Percentiles rank a stretch among this genome's conserved stretches.
Conservation (phyloP, 2,113 vertebrate genomes). For the Chaetops frenatus region DNA sequence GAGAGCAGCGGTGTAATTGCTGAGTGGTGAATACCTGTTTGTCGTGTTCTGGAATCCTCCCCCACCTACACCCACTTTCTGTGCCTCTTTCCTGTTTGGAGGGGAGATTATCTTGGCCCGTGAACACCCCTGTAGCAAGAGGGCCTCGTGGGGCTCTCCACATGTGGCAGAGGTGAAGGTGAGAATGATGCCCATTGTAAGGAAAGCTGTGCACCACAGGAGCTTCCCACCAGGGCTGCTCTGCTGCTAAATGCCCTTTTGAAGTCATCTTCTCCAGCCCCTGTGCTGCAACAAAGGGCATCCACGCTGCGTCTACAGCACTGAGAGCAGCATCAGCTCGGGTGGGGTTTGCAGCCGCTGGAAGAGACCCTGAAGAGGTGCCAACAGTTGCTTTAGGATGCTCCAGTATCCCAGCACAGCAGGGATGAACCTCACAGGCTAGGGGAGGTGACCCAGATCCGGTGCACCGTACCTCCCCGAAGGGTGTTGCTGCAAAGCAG, state of each 20-base stretch:
- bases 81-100: not conserved
- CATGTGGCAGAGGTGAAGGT: rapidly evolving
- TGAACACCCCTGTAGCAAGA: not conserved
- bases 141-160: not conserved
- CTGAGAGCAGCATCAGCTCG: not conserved
- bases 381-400: not conserved
- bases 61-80: not conserved
- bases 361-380: not conserved
- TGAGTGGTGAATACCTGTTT: not conserved
- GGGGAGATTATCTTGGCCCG: not conserved
- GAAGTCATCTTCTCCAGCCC: not conserved
- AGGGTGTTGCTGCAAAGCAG: not conserved
- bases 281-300: rapidly evolving
- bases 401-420: not conserved
- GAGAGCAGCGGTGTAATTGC: not conserved
- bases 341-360: rapidly evolving
- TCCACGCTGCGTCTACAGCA: rapidly evolving
- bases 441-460: not conserved
- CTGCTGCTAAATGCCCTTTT: not conserved
- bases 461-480: not conserved
- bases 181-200: not conserved
- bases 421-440: not conserved
- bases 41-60: not conserved
- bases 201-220: not conserved
- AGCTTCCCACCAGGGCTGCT: not conserved